These are phyloP conservation scores for Anagyrus pseudococci DNA, from an alignment of 2,888 invertebrate species.

Conservation along the genomic window DNA sequence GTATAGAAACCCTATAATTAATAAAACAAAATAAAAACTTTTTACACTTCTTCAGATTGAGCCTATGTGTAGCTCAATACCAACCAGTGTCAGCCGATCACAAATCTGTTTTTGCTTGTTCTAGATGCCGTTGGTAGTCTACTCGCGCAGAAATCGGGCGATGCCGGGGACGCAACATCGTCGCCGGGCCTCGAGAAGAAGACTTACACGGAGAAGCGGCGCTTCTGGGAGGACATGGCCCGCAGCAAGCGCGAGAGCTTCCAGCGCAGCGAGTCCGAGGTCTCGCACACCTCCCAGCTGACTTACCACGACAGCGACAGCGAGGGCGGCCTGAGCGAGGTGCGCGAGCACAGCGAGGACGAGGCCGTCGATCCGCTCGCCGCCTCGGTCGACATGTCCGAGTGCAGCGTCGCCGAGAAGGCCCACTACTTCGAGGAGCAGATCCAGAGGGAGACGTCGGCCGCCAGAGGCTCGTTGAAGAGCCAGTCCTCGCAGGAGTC, in stretches of 20 bases:
- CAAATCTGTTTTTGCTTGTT: slow-evolving; percentile 57
- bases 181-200: slow-evolving; percentile 55
- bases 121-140: slow-evolving; percentile 59
- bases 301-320: slow-evolving; percentile 58
- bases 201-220: slow-evolving; percentile 58
- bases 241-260: slow-evolving; percentile 54
- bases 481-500: slow-evolving; percentile 40
- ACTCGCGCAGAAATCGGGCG: slow-evolving; percentile 58
- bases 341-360: slow-evolving; percentile 41
- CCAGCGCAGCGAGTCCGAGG: slow-evolving; percentile 57
- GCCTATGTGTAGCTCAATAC: too few species aligned
- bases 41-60: too few species aligned
- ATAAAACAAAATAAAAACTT: too few species aligned
- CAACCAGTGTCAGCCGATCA: too few species aligned
- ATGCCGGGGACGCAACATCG: slow-evolving; percentile 14
- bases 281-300: slow-evolving; percentile 55
- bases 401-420: slow-evolving; percentile 65
- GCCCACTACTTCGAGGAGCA: slow-evolving; percentile 70
- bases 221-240: slow-evolving; percentile 60
- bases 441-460: slow-evolving; percentile 66
- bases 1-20: too few species aligned
- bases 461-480: slow-evolving; percentile 42
- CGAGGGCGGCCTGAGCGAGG: slow-evolving; percentile 51
- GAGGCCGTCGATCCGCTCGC: slow-evolving; percentile 46
- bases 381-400: slow-evolving; percentile 63